A percentile compares a stretch with the other conserved stretches of the same genome.
phyloP scores from a whole-genome alignment of 37 sponge, comb jelly and placozoan genomes.

The Hormiphora californensis region DNA sequence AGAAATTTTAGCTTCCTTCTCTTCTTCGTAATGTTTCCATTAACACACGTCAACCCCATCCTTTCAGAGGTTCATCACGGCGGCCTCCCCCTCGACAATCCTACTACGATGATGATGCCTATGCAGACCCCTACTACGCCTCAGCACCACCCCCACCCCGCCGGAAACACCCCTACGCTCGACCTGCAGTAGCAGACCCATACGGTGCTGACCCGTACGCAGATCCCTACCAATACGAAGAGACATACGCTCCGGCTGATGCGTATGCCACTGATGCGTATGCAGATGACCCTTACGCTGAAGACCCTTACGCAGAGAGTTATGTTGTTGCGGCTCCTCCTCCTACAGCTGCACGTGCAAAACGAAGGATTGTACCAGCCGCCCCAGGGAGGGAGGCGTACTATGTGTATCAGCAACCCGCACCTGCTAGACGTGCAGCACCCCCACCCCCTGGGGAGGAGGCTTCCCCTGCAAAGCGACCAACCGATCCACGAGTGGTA shows the following conservation, averaged over 20 bases:
- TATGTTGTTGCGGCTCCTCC: neutral
- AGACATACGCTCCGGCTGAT: neutral
- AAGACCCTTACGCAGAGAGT: neutral
- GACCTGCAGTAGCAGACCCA: neutral
- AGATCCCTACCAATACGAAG: slow-evolving; percentile 42
- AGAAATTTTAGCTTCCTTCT: neutral
- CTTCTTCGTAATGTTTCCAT: neutral
- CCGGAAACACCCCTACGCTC: no score
- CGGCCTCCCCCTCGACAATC: neutral
- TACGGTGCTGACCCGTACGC: slow-evolving; percentile 47
- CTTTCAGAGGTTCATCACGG: neutral
- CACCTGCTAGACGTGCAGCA: neutral
- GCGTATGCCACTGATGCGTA: neutral
- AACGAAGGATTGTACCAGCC: no score
- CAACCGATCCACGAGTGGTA: neutral
- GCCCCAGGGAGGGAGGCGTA: no score
- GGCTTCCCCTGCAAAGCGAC: neutral
- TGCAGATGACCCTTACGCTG: slow-evolving; percentile 36
- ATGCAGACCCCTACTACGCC: slow-evolving; percentile 26
- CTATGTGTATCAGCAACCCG: neutral
- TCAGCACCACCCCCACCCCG: no score
- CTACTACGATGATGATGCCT: slow-evolving; percentile 40
- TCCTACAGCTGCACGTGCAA: neutral
- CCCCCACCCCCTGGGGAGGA: neutral
- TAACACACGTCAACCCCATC: neutral